Conservation (phyloP, 2,888 invertebrate species). For the Eupithecia centaureata region DNA sequence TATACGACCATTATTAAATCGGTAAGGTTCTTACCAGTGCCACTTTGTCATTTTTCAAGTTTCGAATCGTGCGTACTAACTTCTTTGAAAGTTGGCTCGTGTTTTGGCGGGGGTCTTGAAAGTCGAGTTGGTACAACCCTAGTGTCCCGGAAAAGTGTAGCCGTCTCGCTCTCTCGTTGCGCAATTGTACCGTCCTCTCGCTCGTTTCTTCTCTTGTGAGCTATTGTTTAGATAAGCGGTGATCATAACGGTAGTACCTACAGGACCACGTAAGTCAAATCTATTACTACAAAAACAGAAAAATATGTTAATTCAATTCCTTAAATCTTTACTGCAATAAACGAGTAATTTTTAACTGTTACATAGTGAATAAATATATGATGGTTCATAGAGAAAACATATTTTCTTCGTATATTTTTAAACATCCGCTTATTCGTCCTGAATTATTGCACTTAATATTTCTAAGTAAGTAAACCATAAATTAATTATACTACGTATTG, state of each 20-base stretch:
- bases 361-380: background rate
- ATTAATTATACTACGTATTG: background rate
- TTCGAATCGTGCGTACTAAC: no score
- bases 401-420: background rate
- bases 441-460: background rate
- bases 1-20: constrained; percentile 77
- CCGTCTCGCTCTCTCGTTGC: constrained; percentile 69
- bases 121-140: background rate
- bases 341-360: no score
- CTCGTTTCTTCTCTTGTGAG: constrained; percentile 65
- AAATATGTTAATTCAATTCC: no score
- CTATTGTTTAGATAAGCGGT: constrained; percentile 65
- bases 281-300: background rate
- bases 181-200: constrained; percentile 64
- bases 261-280: constrained; percentile 71
- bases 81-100: background rate
- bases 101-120: background rate
- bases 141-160: constrained; percentile 47
- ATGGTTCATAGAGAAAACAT: background rate
- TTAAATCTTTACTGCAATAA: background rate
- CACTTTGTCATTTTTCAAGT: background rate
- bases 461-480: no score
- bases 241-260: constrained; percentile 61
- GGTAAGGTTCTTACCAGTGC: constrained; percentile 76
- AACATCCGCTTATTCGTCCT: background rate